These are phyloP conservation scores for Drosophila lowei DNA, from an alignment of 1,140 invertebrate species.

Conservation along the genomic window DNA sequence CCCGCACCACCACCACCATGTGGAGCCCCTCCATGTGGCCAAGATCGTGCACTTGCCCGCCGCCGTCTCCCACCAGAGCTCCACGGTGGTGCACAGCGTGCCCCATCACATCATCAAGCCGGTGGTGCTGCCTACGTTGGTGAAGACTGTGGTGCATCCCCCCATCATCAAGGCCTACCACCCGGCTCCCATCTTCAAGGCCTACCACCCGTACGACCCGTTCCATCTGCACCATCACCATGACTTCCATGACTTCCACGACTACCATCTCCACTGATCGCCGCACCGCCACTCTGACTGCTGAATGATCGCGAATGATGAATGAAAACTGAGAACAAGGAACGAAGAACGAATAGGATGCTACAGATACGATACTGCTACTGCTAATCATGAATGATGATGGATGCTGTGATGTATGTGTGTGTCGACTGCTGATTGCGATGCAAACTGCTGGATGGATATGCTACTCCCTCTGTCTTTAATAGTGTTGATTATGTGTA, in stretches of 20 bases:
- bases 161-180: conserved; percentile 77
- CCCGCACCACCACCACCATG: conserved; percentile 58
- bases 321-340: conserved; percentile 15
- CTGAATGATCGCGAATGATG: conserved; percentile 20
- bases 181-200: conserved; percentile 71
- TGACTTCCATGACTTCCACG: conserved; percentile 74
- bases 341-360: conserved; percentile 17
- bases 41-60: conserved; percentile 79
- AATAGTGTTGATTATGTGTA: conserved; percentile 28
- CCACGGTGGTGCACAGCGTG: conserved; percentile 78
- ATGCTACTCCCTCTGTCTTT: conserved; percentile 25
- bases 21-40: conserved; percentile 74
- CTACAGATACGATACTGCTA: conserved; percentile 6
- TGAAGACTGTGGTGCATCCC: conserved; percentile 73
- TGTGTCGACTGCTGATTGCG: conserved; percentile 34
- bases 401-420: conserved; percentile 48
- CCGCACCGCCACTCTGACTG: conserved; percentile 19
- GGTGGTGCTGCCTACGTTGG: conserved; percentile 68
- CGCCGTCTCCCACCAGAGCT: conserved; percentile 84
- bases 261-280: conserved; percentile 62
- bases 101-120: conserved; percentile 78
- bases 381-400: background rate
- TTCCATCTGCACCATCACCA: conserved; percentile 73
- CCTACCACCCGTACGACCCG: conserved; percentile 72
- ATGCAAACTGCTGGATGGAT: conserved; percentile 46